Base-by-base conservation (phyloP, 2,888 invertebrate species). In the Ametastegia equiseti region DNA sequence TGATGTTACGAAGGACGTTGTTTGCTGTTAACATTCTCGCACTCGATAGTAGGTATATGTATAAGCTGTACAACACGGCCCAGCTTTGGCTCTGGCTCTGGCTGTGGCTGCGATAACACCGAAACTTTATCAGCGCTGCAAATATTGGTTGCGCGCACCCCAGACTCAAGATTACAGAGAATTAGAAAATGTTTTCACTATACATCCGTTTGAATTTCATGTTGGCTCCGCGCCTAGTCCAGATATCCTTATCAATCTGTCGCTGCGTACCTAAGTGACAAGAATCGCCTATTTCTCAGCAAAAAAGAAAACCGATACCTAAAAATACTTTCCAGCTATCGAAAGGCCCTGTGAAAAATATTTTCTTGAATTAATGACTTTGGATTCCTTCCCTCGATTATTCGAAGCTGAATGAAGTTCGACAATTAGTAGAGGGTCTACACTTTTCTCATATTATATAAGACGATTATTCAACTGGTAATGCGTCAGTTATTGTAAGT, bases 121-220 rank as follows among this genome's bases (percentile, higher is more conserved):
- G 11, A 33, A 75, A 71, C 77, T 33, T 81, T 81, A 81, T 81
- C 81, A 63, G 77, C 42, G 75, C 60, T 81, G 77, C 81, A 81
- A 81, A 81, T 77, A 81, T 77, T 77, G 75, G 60, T 30, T 30
- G 63, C 77, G 50, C 71, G 30, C 63, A 39, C 73, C 47, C 65
- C 47, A 77, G 77, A 77, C 77, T 60, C 39, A 45, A 81, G 81
- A 81, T 77, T 77, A 77, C 47, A 57, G 15, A 42, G 77, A 78
- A 77, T 81, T 81, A 36, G 75, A 63, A 81, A 77, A 60, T 60
- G 75, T 75, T 77, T 81, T 77, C 63, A 33, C 73, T 47, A 27
- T 45, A 15, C 23, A 33, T 69, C 54, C 71, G 75, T 75, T 75
- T 75, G 75, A 54, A 54, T 75, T 47, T 54, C 36, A 11, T 75